Evolutionary conservation across 2,113 vertebrate species (phyloP), one percentile per base, ranked within the genome.

Genomic region (Oryzias curvinotus): DNA sequence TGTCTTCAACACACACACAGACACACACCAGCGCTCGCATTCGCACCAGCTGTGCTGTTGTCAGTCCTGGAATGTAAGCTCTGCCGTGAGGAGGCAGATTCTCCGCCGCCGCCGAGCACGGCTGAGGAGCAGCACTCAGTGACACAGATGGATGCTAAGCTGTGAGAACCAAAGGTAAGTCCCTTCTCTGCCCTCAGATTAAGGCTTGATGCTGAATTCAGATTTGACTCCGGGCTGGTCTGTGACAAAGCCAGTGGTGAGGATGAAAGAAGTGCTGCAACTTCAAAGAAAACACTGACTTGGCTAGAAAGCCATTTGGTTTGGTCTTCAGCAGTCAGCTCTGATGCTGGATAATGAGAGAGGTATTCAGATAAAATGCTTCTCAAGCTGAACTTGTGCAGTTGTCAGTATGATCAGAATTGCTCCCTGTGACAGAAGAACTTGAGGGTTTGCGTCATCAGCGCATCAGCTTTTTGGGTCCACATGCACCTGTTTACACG

Each of bases 61-160:
- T 90, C 90, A 87, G 86, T 90, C 89, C 85, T 86, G 89, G 87
- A 89, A 90, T 89, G 87, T 90, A 89, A 85, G 81, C 82, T 64
- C 71, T 75, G 86, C 77, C 77, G 87, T 52, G 71, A 88, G 80
- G 85, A 83, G 75, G 73, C 75, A 43, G 57, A 73, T 58, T 64
- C 74, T 83, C 77, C 75, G 13, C 57, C 57, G 68, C 81, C 21
- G 21, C 21, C 21, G 51, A 87, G 77, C 80, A 64, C 78, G 43
- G 68, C 76, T 68, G 42, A 84, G 81, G 82, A 87, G 83, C 57
- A 62, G 70, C 73, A 43, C 79, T 64, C 65, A 54, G 54, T 57
- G 57, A 78, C 80, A 74, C 77, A 68, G 71, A 81, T 54, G 85
- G 85, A 85, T 80, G 87, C 77, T 88, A 80, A 83, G 85, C 78